phyloP scores from a whole-genome alignment of 2,888 invertebrate species.

The Ptilodon capucinus region DNA sequence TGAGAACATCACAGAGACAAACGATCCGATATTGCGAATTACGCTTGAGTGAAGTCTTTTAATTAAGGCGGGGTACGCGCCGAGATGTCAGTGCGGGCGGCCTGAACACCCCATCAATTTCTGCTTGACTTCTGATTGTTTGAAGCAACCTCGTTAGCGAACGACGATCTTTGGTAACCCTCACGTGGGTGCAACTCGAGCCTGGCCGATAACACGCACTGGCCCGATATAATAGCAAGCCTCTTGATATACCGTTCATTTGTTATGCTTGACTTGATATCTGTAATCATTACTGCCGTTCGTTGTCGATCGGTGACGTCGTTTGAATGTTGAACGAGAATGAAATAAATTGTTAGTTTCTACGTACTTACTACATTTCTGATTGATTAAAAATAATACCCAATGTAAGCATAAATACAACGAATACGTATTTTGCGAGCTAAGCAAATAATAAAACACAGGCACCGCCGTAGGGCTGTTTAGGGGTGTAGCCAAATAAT shows the following conservation, averaged over 20 bases:
- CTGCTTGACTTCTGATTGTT: constrained; percentile 72
- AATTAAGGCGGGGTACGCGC: constrained; percentile 63
- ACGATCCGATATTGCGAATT: constrained; percentile 69
- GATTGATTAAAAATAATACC: no score
- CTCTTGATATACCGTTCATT: constrained; percentile 21
- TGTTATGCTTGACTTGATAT: constrained; percentile 25
- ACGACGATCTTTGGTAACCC: constrained; percentile 21
- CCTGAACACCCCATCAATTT: constrained; percentile 62
- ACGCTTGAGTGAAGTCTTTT: constrained; percentile 77
- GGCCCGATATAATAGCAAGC: constrained; percentile 19
- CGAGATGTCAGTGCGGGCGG: constrained; percentile 45
- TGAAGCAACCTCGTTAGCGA: constrained; percentile 61
- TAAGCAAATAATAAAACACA: not conserved
- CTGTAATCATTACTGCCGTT: constrained; percentile 2
- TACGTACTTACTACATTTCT: no score
- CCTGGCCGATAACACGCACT: constrained; percentile 28
- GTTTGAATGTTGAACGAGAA: not conserved
- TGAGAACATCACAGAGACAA: constrained; percentile 52
- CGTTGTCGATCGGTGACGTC: not conserved
- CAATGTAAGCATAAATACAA: no score
- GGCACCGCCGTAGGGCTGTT: not conserved
- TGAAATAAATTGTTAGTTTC: not conserved
- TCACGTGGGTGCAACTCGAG: constrained; percentile 20
- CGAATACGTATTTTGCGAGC: not conserved
- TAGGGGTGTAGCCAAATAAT: constrained; percentile 8